Evolutionary conservation across 2,797 vertebrate species (phyloP), one percentile per base, ranked within the genome.

Genomic region (Myotis findleyi): DNA sequence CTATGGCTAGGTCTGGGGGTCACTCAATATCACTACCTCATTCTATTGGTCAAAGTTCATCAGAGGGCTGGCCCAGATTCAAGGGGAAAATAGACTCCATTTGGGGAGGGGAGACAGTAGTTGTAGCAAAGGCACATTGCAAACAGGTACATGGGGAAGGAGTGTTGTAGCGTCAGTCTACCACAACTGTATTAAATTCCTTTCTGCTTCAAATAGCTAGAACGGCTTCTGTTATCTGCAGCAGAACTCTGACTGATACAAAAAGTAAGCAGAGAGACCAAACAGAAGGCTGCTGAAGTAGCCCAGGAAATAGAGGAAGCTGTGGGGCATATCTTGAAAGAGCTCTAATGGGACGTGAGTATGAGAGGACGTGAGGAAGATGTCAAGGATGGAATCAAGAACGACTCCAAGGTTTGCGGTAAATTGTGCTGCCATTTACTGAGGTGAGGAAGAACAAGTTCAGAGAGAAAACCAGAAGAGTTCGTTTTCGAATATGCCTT

Each of bases 201-300:
- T 86, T 59, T 88, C 88, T 93, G 91, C 44, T 81, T 91, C 59
- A 81, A 69, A 84, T 12, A 49, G 30, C 76, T 87, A 47, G 38
- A 80, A 36, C 36, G 23, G 49, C 9, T 21, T 55, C 73, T 92
- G 47, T 82, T 62, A 51, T n/a, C 62, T 72, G 33, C 62, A 75
- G 0, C 3, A n/a, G 80, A 85, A 71, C 17, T 73, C 21, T 73
- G 33, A 76, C 44, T 33, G 36, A 66, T 13, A n/a, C 0, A 66
- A 75, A 27, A 89, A 75, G 25, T 25, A 62, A 77, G 38, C 47
- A 51, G 47, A 49, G 49, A 68, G 51, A 66, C 38, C 27, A 30
- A 76, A n/a, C 12, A 59, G 41, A 21, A 49, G 68, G 11, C 36
- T 36, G 17, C n/a, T 87, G 16, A 17, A 83, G 36, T 23, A 68